Percentiles rank a stretch among this genome's conserved stretches.
These are phyloP conservation scores for Phoeniculus purpureus DNA, from an alignment of 2,797 vertebrate genomes.

Conservation along the genomic window DNA sequence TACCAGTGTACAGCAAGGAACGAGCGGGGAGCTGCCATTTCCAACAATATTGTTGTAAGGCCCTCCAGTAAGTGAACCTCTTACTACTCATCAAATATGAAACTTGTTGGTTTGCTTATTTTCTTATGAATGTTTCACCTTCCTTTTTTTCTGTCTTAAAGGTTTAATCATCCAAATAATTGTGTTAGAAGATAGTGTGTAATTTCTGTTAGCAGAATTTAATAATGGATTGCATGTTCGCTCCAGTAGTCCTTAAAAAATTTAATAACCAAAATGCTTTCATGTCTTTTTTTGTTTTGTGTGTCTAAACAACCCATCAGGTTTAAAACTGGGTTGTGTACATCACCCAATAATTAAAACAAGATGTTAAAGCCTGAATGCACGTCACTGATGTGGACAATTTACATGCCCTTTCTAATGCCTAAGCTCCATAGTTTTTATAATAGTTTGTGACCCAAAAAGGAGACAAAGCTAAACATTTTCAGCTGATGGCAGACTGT, in stretches of 20 bases:
- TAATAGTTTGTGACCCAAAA: background rate
- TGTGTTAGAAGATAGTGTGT: slow-evolving; percentile 69
- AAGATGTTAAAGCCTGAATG: background rate
- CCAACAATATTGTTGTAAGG: slow-evolving; percentile 90
- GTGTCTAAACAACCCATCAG: background rate
- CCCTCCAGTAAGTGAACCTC: slow-evolving; percentile 88
- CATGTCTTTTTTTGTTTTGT: background rate
- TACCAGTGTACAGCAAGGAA: slow-evolving; percentile 96
- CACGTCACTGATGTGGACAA: background rate
- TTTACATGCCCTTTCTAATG: background rate
- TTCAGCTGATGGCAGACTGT: background rate
- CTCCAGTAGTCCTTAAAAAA: background rate
- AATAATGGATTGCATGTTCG: background rate
- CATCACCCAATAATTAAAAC: background rate
- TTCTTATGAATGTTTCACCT: background rate
- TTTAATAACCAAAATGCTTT: background rate
- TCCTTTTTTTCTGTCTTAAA: slow-evolving; percentile 13
- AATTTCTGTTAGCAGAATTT: slow-evolving; percentile 2
- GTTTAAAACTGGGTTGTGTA: slow-evolving; percentile 40
- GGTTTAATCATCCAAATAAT: slow-evolving; percentile 72
- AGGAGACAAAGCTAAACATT: background rate
- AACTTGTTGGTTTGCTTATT: background rate
- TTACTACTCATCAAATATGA: background rate
- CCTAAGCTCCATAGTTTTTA: background rate
- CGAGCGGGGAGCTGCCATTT: slow-evolving; percentile 91